These are phyloP conservation scores for Aplysina aerophoba DNA, from an alignment of 37 sponge, comb jelly and placozoan species.

Conservation along the genomic window DNA sequence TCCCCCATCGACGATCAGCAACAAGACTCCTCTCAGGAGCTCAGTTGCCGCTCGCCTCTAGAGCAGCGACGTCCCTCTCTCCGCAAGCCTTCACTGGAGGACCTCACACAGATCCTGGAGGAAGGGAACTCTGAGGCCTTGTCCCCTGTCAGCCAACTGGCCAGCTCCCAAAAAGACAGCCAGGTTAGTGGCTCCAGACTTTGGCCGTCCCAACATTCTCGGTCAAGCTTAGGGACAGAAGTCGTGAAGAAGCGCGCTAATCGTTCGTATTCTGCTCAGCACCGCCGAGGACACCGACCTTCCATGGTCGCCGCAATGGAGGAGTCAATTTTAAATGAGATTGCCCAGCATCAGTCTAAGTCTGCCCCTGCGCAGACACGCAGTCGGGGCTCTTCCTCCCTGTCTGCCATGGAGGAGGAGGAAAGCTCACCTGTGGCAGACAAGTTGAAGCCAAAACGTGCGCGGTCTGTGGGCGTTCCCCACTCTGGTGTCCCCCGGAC, in stretches of 20 bases:
- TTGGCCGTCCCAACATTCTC: not conserved
- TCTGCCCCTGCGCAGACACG: too few relatives aligned
- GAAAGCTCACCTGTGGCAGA: too few relatives aligned
- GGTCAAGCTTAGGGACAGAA: slow-evolving; percentile 9
- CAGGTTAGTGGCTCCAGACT: not conserved
- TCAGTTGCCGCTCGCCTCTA: not conserved
- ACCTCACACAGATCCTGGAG: not conserved
- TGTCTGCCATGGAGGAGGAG: too few relatives aligned
- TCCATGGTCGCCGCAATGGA: slow-evolving; percentile 21
- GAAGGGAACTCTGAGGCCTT: not conserved
- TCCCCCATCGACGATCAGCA: not conserved
- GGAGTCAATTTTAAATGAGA: not conserved
- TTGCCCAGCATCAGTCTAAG: too few relatives aligned
- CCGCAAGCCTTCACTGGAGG: slow-evolving; percentile 21
- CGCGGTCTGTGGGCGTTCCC: too few relatives aligned
- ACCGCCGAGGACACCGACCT: not conserved
- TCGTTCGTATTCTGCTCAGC: not conserved
- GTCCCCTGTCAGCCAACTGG: not conserved
- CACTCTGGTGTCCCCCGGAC: too few relatives aligned
- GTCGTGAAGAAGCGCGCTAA: not conserved
- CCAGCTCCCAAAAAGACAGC: not conserved
- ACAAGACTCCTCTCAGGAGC: not conserved
- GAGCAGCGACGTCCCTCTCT: not conserved
- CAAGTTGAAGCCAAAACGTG: too few relatives aligned
- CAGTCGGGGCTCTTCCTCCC: too few relatives aligned